phyloP scores from a whole-genome alignment of 2,888 invertebrate species.

The Portevinia maculata region DNA sequence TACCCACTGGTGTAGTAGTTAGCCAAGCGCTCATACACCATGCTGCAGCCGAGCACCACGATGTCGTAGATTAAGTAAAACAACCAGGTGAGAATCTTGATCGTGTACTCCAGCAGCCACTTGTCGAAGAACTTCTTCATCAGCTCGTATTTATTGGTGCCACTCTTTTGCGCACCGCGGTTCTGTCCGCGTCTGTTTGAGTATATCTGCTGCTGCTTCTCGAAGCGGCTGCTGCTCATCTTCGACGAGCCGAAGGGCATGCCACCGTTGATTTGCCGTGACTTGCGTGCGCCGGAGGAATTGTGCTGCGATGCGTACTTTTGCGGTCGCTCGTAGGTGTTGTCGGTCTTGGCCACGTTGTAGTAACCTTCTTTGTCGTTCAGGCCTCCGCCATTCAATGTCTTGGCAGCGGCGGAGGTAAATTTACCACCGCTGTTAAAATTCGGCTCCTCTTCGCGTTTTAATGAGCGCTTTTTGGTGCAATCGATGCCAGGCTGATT shows the following conservation, averaged over 20 bases:
- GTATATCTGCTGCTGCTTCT: constrained; percentile 54
- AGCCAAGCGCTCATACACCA: constrained; percentile 80
- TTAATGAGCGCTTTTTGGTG: constrained; percentile 49
- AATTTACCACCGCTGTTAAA: constrained; percentile 35
- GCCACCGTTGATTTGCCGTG: constrained; percentile 46
- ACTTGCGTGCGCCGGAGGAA: constrained; percentile 41
- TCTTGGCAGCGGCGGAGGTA: not conserved
- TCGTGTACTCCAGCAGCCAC: constrained; percentile 85
- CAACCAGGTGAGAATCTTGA: constrained; percentile 89
- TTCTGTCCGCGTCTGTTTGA: constrained; percentile 50
- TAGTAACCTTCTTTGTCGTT: constrained; percentile 76
- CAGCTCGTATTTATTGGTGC: constrained; percentile 84
- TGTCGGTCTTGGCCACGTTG: constrained; percentile 82
- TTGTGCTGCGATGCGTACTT: constrained; percentile 76
- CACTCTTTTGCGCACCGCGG: constrained; percentile 48
- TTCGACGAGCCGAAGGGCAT: constrained; percentile 45
- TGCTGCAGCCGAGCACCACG: constrained; percentile 87
- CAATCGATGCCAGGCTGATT: constrained; percentile 4
- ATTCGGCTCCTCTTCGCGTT: constrained; percentile 48
- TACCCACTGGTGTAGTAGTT: constrained; percentile 77
- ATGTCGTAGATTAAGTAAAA: constrained; percentile 91
- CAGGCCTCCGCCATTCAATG: not conserved
- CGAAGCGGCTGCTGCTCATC: constrained; percentile 29
- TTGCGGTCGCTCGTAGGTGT: constrained; percentile 81
- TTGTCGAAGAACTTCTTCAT: constrained; percentile 83